phyloP scores from a whole-genome alignment of 2,113 vertebrate species.

The Zosterops japonicus region DNA sequence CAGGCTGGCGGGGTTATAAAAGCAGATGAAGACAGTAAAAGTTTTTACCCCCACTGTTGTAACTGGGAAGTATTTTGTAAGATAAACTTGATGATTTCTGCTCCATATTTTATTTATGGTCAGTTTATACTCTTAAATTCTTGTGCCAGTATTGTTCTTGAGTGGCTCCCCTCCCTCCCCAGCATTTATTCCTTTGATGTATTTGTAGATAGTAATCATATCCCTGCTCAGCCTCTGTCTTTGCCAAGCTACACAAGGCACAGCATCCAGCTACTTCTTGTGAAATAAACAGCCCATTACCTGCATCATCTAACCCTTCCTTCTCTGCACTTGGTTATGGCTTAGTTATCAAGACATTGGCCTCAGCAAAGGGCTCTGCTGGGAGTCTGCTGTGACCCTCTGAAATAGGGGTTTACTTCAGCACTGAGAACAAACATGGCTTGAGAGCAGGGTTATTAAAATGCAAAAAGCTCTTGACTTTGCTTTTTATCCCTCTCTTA shows the following conservation, averaged over 20 bases:
- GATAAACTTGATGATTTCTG: conserved; percentile 24
- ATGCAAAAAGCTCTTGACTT: neutral
- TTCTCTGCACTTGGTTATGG: neutral
- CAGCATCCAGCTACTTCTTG: neutral
- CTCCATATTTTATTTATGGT: conserved; percentile 13
- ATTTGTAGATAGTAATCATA: neutral
- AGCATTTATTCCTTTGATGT: conserved; percentile 47
- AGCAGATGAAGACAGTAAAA: neutral
- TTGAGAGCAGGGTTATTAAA: neutral
- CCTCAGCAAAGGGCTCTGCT: neutral
- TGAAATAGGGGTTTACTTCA: neutral
- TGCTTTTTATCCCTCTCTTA: neutral
- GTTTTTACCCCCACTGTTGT: neutral
- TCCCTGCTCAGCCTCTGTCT: neutral
- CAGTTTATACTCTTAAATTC: neutral
- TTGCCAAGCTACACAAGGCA: conserved; percentile 45
- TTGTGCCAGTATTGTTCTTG: conserved; percentile 59
- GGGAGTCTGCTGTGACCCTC: neutral
- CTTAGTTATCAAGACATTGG: neutral
- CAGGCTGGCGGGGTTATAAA: neutral
- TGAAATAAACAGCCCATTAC: conserved; percentile 27
- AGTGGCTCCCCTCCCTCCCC: conserved; percentile 3
- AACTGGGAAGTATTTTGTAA: neutral
- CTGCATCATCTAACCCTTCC: neutral
- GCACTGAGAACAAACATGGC: neutral